Conservation (phyloP, 2,113 vertebrate species). For the Camelus dromedarius region DNA sequence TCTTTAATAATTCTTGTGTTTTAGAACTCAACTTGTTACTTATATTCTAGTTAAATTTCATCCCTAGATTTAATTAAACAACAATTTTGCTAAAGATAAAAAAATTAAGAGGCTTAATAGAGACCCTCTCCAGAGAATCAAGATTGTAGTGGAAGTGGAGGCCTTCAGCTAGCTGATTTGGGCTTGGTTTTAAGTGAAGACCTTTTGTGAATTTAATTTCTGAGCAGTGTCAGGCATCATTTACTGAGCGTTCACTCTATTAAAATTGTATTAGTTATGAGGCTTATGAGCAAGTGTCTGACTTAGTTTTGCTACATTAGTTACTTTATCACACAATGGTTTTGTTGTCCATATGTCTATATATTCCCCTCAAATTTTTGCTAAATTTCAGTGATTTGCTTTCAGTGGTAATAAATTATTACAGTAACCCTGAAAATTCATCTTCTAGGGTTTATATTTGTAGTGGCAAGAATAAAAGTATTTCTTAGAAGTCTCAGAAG, state of each 20-base stretch:
- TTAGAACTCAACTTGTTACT: not conserved
- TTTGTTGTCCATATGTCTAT: not conserved
- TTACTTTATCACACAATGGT: not conserved
- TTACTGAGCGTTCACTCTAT: conserved; percentile 9
- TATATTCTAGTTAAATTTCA: not conserved
- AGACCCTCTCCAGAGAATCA: not conserved
- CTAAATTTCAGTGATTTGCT: not conserved
- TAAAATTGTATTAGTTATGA: conserved; percentile 21
- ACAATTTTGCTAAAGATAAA: conserved; percentile 17
- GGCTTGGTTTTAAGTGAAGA: not conserved
- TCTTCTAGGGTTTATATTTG: not conserved
- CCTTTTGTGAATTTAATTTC: not conserved
- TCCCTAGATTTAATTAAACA: conserved; percentile 11
- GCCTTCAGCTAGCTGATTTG: not conserved
- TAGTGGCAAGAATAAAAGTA: not conserved
- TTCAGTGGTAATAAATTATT: not conserved
- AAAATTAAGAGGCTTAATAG: not conserved
- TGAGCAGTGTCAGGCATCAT: not conserved
- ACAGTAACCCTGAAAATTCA: not conserved
- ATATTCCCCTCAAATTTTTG: not conserved
- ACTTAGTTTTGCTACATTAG: conserved; percentile 19
- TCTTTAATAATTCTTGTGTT: not conserved
- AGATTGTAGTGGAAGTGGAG: not conserved
- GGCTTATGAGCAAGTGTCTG: not conserved
- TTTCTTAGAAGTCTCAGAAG: not conserved